Evolutionary conservation across 1,140 invertebrate genomes (phyloP), one percentile per base, ranked within the genome.

Genomic region (Vollenhovia emeryi): DNA sequence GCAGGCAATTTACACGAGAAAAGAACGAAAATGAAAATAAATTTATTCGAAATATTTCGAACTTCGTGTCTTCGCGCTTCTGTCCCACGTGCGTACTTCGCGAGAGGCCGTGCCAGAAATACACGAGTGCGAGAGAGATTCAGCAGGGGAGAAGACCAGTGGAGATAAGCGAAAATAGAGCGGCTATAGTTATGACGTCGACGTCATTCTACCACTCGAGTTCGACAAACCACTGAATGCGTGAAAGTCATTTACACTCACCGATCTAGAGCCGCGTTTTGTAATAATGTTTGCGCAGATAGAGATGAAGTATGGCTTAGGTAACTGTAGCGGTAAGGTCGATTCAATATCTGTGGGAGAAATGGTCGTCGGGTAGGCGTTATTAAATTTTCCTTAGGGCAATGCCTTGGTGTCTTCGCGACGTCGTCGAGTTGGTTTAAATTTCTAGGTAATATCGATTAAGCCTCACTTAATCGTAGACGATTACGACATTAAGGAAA

Each of bases 161-260:
- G 21, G 27, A 90, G 85, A 91, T 91, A 90, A 90, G 87, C 89
- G 82, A 90, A 91, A 91, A 91, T 91, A 89, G 87, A 90, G 87
- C 84, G 62, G 79, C 75, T 86, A 80, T 89, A 88, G 82, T 80
- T 69, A 84, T 89, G 89, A 90, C 84, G 89, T 90, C 48, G 86
- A 66, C 43, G 57, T 73, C 27, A 36, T 55, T 89, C 79, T 89
- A 87, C 88, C 48, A 43, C 33, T 66, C 43, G 50, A 86, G 84
- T 40, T 74, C 40, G 85, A 48, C 45, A 66, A 89, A 73, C 71
- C 86, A 82, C 82, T 66, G 86, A 88, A 84, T 85, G 73, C 57
- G 74, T 75, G 71, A 76, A 88, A 86, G 62, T 86, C 83, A 74
- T 89, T 86, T 83, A 71, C 75, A 60, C 60, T n/a, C 45, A 33